Evolutionary conservation across 2,888 invertebrate genomes (phyloP).

Genomic region (Drosophila cyrtoloma): DNA sequence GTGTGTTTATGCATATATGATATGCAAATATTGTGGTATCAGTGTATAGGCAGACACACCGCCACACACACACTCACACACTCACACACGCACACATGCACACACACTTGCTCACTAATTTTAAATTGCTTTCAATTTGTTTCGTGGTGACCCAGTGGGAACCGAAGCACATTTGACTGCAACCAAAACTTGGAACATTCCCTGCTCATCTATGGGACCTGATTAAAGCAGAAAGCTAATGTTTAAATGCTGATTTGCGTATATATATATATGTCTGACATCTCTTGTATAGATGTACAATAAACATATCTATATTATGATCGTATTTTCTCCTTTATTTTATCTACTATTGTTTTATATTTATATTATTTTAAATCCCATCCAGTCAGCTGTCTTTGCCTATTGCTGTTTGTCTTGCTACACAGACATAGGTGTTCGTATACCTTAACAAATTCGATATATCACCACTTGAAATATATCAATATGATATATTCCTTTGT

Average conservation of each 20-base stretch:
- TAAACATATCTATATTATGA: neutral
- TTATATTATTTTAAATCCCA: neutral
- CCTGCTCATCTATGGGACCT: neutral
- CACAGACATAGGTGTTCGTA: too few species aligned
- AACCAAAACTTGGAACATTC: neutral
- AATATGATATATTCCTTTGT: neutral
- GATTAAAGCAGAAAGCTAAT: neutral
- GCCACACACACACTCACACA: conserved; percentile 5
- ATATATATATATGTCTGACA: neutral
- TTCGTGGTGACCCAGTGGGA: conserved; percentile 14
- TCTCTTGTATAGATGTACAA: neutral
- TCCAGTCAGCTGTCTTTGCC: neutral
- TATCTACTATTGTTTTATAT: neutral
- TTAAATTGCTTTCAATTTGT: conserved; percentile 64
- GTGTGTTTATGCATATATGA: conserved; percentile 78
- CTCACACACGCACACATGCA: conserved; percentile 1
- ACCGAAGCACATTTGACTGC: neutral
- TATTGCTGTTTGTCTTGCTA: neutral
- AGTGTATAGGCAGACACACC: conserved; percentile 39
- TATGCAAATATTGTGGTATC: conserved; percentile 80
- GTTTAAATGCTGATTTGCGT: neutral
- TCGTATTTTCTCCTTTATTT: neutral
- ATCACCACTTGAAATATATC: neutral
- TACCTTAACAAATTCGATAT: neutral
- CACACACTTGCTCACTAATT: conserved; percentile 9